Evolutionary conservation across 2,888 invertebrate genomes (phyloP), one percentile per base, ranked within the genome.

Genomic region (Cenopis cana): DNA sequence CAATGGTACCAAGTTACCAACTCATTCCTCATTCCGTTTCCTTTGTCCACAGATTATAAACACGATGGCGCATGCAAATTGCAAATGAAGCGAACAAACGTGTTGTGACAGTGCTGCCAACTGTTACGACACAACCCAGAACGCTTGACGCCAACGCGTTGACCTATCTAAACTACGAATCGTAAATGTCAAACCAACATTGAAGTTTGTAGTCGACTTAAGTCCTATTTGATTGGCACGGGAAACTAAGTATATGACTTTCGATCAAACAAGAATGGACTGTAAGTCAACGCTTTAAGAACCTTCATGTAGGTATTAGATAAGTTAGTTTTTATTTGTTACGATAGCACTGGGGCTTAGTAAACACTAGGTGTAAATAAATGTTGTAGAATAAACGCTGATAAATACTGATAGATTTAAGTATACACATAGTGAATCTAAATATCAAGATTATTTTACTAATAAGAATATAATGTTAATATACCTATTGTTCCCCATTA

Each of bases 61-160:
- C 64, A 64, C 64, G 41, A 59, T 38, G 46, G 41, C 18, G 20
- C 33, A 52, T 57, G 50, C 65, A 59, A 60, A 66, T 66, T 41
- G 59, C 54, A 70, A 70, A 66, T 60, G 54, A 66, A 66, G 65
- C 54, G 55, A 69, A 50, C 61, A 24, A 49, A 60, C 56, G 49
- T 46, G 55, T 69, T 64, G 69, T 69, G 70, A 46, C 70, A 66
- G 41, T 54, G 69, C 59, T 65, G 59, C 69, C 69, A 70, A 59
- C 69, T 41, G 62, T 68, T 68, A 46, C 69, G 62, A 68, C 64
- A 64, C 64, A 56, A 52, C 38, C 56, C 64, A 69, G 69, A 57
- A 64, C 69, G 69, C 57, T 64, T 69, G 64, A 64, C 64, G 69
- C 64, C 69, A 41, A 69, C 64, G 69, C 69, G 64, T 36, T 62